These are phyloP conservation scores for Girardinichthys multiradiatus DNA, from an alignment of 2,113 vertebrate species.

Conservation along the genomic window DNA sequence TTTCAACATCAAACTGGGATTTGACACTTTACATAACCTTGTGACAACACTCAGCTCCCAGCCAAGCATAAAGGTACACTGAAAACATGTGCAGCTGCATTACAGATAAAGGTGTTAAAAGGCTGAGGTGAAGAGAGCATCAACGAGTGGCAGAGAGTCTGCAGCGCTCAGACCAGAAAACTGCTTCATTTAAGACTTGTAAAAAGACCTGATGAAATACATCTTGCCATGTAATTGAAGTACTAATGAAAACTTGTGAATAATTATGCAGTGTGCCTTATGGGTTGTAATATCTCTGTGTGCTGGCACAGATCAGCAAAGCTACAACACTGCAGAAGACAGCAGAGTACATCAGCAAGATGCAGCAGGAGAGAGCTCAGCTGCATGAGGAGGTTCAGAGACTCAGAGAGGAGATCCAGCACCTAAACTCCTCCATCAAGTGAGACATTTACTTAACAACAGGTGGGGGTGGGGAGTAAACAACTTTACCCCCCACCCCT, in stretches of 20 bases:
- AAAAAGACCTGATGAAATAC: too few species aligned
- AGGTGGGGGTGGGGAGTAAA: too few species aligned
- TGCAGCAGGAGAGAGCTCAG: slow-evolving; percentile 92
- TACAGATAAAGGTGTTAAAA: slow-evolving; percentile 14
- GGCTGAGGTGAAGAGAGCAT: slow-evolving; percentile 8
- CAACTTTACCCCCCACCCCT: too few species aligned
- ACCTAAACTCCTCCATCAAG: slow-evolving; percentile 93
- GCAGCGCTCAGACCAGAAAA: slow-evolving; percentile 1
- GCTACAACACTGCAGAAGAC: slow-evolving; percentile 96
- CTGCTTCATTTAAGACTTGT: background rate
- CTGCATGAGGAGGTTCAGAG: slow-evolving; percentile 92
- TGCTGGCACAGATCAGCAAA: slow-evolving; percentile 89
- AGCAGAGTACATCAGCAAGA: slow-evolving; percentile 91
- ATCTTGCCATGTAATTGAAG: background rate
- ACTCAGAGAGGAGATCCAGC: slow-evolving; percentile 89
- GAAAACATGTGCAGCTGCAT: slow-evolving; percentile 7
- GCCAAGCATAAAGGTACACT: slow-evolving; percentile 89
- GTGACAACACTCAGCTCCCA: slow-evolving; percentile 92
- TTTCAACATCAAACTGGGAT: slow-evolving; percentile 97
- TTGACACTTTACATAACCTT: slow-evolving; percentile 91
- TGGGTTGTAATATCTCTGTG: slow-evolving; percentile 12
- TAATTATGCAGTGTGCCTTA: background rate
- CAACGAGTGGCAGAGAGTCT: background rate
- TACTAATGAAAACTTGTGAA: background rate
- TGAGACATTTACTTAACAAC: slow-evolving; percentile 62